Percentiles rank a stretch among this genome's conserved stretches.
Conservation (phyloP, 2,888 invertebrate genomes). For the Gymnosoma rotundatum region DNA sequence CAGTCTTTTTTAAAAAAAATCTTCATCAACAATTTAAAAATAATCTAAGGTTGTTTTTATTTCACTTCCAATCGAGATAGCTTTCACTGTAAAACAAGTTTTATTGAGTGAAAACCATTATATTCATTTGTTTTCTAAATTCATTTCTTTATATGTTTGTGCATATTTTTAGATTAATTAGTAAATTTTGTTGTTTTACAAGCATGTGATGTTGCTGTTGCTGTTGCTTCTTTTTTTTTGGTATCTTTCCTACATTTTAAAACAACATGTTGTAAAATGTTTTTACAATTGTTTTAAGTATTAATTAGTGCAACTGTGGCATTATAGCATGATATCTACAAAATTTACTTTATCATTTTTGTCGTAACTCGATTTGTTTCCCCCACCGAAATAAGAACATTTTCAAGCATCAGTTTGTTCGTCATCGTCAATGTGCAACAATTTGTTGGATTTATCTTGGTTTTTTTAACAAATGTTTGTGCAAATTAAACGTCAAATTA, state of each 20-base stretch:
- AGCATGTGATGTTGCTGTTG: background rate
- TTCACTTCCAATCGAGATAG: background rate
- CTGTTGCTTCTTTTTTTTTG: conserved; percentile 25
- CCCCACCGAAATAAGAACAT: conserved; percentile 51
- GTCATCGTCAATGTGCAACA: conserved; percentile 23
- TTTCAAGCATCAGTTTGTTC: background rate
- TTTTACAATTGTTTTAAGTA: conserved; percentile 76
- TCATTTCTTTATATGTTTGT: background rate
- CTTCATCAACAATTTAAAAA: too few species aligned
- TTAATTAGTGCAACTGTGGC: conserved; percentile 73
- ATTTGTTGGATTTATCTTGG: conserved; percentile 13
- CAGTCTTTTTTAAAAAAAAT: too few species aligned
- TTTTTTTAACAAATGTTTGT: conserved; percentile 54
- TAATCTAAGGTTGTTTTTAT: background rate
- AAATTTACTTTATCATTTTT: conserved; percentile 44
- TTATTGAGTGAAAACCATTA: background rate
- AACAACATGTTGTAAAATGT: conserved; percentile 75
- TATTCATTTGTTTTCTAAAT: conserved; percentile 33
- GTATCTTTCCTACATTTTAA: conserved; percentile 23
- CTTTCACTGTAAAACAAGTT: background rate
- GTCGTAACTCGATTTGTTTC: conserved; percentile 35
- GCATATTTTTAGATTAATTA: conserved; percentile 67
- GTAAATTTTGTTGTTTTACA: conserved; percentile 46
- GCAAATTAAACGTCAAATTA: conserved; percentile 81
- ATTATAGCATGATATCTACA: conserved; percentile 32